Conservation (phyloP, 1,140 invertebrate species). For the Dendrolimus kikuchii region DNA sequence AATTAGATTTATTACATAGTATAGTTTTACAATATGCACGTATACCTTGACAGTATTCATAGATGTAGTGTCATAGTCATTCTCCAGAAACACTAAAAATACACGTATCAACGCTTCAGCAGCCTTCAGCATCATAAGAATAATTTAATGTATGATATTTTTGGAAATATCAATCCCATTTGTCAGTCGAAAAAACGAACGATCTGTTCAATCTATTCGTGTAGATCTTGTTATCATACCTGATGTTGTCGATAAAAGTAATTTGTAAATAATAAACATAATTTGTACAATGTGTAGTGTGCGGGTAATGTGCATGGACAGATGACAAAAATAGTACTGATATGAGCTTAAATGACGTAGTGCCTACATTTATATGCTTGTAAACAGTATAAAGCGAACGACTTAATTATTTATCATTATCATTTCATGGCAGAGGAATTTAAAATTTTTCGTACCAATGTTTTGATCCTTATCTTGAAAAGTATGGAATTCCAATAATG, state of each 20-base stretch:
- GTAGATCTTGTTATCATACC: conserved; percentile 7
- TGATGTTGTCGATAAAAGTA: conserved; percentile 22
- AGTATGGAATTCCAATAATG: background rate
- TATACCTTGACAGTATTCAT: background rate
- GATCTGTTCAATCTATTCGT: too few species aligned
- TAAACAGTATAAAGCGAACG: conserved; percentile 42
- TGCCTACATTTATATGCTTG: conserved; percentile 69
- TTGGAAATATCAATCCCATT: too few species aligned
- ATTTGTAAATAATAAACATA: conserved; percentile 35
- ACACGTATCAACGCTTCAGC: too few species aligned
- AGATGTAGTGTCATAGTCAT: too few species aligned
- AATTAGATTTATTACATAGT: too few species aligned
- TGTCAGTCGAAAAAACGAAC: too few species aligned
- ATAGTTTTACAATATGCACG: conserved; percentile 2
- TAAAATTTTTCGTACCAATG: conserved; percentile 28
- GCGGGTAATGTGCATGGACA: conserved; percentile 60
- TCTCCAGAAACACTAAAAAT: too few species aligned
- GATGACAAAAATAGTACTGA: conserved; percentile 65
- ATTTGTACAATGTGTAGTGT: conserved; percentile 47
- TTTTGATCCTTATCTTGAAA: conserved; percentile 16
- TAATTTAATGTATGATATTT: too few species aligned
- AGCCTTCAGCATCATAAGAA: too few species aligned
- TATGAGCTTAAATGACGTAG: conserved; percentile 70
- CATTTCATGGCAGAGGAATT: conserved; percentile 30
- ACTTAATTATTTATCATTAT: conserved; percentile 22